Percentiles rank a stretch among this genome's conserved stretches.
phyloP scores from a whole-genome alignment of 2,888 invertebrate species.

The Fissipunctia ypsillon region DNA sequence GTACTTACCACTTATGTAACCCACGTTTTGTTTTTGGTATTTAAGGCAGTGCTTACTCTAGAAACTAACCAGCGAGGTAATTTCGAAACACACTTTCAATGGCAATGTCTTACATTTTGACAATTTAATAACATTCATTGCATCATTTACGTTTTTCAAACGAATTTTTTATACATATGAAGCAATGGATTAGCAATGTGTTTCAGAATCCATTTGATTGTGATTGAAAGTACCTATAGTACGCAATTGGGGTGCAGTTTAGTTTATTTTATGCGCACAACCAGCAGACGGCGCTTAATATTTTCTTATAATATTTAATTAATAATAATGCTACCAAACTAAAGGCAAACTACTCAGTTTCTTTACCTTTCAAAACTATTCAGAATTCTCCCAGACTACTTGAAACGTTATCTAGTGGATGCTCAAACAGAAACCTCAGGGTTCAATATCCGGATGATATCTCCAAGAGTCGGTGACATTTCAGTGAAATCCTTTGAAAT shows the following conservation, averaged over 20 bases:
- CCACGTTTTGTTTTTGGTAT: neutral
- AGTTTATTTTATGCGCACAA: neutral
- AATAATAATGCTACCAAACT: neutral
- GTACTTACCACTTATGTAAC: neutral
- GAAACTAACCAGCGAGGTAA: neutral
- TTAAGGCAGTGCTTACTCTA: neutral
- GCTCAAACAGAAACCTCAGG: slow-evolving; percentile 1
- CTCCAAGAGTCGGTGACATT: slow-evolving; percentile 7
- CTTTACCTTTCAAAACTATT: slow-evolving; percentile 7
- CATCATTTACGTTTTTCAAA: neutral
- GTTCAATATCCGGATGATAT: slow-evolving; percentile 26
- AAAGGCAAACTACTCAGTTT: neutral
- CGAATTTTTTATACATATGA: neutral
- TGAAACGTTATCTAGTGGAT: slow-evolving; percentile 11
- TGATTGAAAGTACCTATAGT: neutral
- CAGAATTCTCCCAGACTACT: slow-evolving; percentile 19
- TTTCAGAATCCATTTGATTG: neutral
- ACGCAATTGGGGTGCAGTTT: neutral
- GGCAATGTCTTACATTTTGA: neutral
- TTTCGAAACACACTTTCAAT: neutral
- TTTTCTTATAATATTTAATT: neutral
- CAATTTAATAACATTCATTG: neutral
- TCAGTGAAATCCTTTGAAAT: slow-evolving; percentile 18
- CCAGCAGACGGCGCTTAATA: neutral
- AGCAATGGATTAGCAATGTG: neutral